Evolutionary conservation across 2,888 invertebrate genomes (phyloP).

Genomic region (Ormyrus pomaceus): DNA sequence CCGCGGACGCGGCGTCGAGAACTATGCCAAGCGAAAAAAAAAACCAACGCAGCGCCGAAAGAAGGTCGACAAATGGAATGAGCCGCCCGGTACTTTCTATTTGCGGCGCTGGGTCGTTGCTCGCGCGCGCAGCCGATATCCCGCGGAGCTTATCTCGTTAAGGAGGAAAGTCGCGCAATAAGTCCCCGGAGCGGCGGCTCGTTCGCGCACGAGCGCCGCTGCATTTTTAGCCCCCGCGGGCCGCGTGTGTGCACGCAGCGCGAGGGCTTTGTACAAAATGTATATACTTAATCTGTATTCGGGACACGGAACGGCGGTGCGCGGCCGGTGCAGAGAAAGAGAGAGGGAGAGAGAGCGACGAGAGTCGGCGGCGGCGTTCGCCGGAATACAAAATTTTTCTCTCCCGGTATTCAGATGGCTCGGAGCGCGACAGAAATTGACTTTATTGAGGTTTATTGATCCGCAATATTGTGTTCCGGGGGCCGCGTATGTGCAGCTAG

Average conservation of each 20-base stretch:
- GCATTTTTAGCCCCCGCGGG: slow-evolving; percentile 37
- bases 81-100: not conserved
- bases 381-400: slow-evolving; percentile 72
- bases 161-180: not conserved
- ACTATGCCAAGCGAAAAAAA: not conserved
- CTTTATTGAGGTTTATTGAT: slow-evolving; percentile 76
- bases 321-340: too few relatives aligned
- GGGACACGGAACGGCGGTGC: slow-evolving; percentile 67
- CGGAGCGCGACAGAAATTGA: slow-evolving; percentile 72
- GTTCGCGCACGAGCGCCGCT: slow-evolving; percentile 17
- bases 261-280: slow-evolving; percentile 62
- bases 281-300: slow-evolving; percentile 73
- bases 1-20: not conserved
- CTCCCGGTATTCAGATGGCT: slow-evolving; percentile 73
- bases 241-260: slow-evolving; percentile 4
- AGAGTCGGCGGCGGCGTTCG: slow-evolving; percentile 59
- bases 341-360: too few relatives aligned
- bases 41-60: not conserved
- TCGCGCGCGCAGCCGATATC: not conserved
- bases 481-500: not conserved
- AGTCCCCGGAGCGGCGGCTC: not conserved
- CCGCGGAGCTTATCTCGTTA: too few relatives aligned
- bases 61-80: slow-evolving; percentile 28
- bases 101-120: not conserved
- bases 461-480: slow-evolving; percentile 72